phyloP scores from a whole-genome alignment of 2,797 vertebrate species.

The Halcyon chelicuti region DNA sequence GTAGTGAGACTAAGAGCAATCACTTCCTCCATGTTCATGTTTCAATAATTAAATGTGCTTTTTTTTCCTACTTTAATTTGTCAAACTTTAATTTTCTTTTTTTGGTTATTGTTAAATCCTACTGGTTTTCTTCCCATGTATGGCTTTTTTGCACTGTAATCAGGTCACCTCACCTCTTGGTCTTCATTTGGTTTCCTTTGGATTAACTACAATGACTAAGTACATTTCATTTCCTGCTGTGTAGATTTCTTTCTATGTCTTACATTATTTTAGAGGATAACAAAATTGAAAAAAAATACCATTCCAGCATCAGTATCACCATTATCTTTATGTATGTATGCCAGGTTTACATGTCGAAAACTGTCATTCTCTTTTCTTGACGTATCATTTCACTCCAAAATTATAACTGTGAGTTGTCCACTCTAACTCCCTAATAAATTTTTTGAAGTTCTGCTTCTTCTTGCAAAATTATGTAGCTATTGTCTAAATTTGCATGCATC shows the following conservation, averaged over 20 bases:
- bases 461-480: not conserved
- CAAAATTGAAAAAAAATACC: not conserved
- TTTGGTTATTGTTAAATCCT: not conserved
- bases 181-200: not conserved
- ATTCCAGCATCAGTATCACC: not conserved
- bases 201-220: not conserved
- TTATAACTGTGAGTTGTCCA: not conserved
- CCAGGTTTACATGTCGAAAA: not conserved
- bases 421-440: not conserved
- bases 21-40: not conserved
- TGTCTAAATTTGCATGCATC: not conserved
- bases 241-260: not conserved
- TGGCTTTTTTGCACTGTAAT: not conserved
- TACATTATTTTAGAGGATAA: not conserved
- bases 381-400: not conserved
- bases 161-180: not conserved
- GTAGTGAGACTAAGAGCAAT: not conserved
- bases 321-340: not conserved
- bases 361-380: not conserved
- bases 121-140: not conserved
- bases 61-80: not conserved
- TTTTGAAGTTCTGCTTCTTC: not conserved
- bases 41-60: fast-evolving
- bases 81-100: not conserved
- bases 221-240: not conserved